Evolutionary conservation across 2,888 invertebrate species (phyloP).

Genomic region (Anarsia innoxiella): DNA sequence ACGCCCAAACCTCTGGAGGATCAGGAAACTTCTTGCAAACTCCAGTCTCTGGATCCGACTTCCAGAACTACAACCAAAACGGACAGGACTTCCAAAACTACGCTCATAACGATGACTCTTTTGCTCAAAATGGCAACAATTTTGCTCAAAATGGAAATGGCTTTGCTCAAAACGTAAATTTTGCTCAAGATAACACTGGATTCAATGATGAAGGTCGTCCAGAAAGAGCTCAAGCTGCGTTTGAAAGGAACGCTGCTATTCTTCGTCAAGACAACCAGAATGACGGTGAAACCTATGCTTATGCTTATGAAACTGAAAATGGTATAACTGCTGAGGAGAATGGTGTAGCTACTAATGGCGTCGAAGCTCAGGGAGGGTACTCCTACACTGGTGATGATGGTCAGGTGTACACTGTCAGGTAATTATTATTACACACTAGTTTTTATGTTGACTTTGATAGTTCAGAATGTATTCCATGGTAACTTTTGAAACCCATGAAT

Average conservation of each 20-base stretch:
- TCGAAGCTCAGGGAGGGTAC: constrained; percentile 57
- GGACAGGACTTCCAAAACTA: constrained; percentile 12
- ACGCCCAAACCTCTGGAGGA: constrained; percentile 41
- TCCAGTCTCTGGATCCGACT: constrained; percentile 25
- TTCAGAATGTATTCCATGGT: too few species aligned
- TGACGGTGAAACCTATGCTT: constrained; percentile 55
- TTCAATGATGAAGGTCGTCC: constrained; percentile 25
- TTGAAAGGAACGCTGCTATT: constrained; percentile 57
- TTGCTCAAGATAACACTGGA: constrained; percentile 19
- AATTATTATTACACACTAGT: constrained; percentile 14
- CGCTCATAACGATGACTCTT: constrained; percentile 13
- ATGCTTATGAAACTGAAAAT: constrained; percentile 60
- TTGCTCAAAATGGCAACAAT: constrained; percentile 10
- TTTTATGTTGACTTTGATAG: too few species aligned
- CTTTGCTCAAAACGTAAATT: constrained; percentile 18
- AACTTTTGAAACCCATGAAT: too few species aligned
- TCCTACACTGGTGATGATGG: constrained; percentile 67
- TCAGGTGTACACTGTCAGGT: constrained; percentile 57
- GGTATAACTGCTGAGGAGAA: constrained; percentile 59
- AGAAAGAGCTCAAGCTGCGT: constrained; percentile 52
- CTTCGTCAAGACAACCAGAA: constrained; percentile 54
- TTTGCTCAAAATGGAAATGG: constrained; percentile 16
- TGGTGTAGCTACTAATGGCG: constrained; percentile 60
- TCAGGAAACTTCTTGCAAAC: constrained; percentile 43
- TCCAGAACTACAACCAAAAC: not conserved